Evolutionary conservation across 2,113 vertebrate species (phyloP), one percentile per base, ranked within the genome.

Genomic region (Apistogramma diplotaenia): DNA sequence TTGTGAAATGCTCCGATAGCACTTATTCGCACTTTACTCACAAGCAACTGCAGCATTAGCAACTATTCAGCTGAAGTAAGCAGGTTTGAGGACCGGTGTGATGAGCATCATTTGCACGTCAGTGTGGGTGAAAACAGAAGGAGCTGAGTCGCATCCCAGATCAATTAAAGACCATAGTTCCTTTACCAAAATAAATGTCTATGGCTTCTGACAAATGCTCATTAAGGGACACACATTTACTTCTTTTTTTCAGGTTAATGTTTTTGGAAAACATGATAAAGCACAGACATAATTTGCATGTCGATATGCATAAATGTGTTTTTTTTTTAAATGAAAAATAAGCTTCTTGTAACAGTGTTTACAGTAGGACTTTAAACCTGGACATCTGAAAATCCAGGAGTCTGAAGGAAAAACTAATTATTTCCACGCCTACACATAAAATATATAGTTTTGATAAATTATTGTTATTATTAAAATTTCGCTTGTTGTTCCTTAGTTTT

Each of bases 21-120:
- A 51, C 43, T 70, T 70, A 70, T 31, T 70, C 62, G 29, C 65
- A 70, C 43, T 51, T 70, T 51, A 31, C 65, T 70, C 65, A 70
- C 43, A 51, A 70, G 65, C 65, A 51, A 70, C 65, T 70, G 65
- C 65, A 70, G 65, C 65, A 70, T 70, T 70, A 51, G 18, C 65
- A 70, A 13, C 25, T 70, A 70, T 70, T 70, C 25, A 70, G 65
- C 65, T 70, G 65, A 70, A 70, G 43, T 70, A 70, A 70, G 65
- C 65, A 70, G 65, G 65, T 70, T 70, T 70, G 43, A 51, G 43
- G 43, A 51, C 25, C 31, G 65, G 65, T 70, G 65, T 46, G 25
- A 70, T 51, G 25, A 70, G 49, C 43, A 70, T 70, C 65, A 70
- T 70, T 70, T 70, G 65, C 65, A 70, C 18, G 65, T 70, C 25